These are phyloP conservation scores for Phyllotreta cruciferae DNA, from an alignment of 2,888 invertebrate genomes.

Conservation along the genomic window DNA sequence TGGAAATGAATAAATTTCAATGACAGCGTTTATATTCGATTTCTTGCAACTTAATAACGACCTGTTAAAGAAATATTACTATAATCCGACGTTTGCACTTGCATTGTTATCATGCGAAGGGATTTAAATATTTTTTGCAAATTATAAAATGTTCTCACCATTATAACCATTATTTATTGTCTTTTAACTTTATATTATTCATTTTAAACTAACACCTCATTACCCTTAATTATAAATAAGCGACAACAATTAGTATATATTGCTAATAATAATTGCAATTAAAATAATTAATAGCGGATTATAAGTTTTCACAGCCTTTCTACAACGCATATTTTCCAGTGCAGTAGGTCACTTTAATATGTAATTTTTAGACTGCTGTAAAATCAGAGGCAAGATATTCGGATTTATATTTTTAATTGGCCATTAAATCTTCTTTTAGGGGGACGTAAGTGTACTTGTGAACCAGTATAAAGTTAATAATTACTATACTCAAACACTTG, in stretches of 20 bases:
- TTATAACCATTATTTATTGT: neutral
- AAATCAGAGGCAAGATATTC: too few species aligned
- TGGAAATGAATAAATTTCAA: too few species aligned
- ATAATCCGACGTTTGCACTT: constrained; percentile 3
- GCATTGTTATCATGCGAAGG: neutral
- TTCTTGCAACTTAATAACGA: constrained; percentile 1
- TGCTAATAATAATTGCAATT: constrained; percentile 7
- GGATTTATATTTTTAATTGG: too few species aligned
- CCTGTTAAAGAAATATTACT: neutral
- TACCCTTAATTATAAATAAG: constrained; percentile 2
- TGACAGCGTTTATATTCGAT: neutral
- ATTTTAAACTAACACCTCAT: constrained; percentile 5
- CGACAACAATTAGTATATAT: neutral
- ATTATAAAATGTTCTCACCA: constrained; percentile 4
- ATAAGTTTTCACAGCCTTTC: constrained; percentile 12
- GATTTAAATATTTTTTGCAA: constrained; percentile 1
- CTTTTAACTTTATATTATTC: constrained; percentile 9
- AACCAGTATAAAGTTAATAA: too few species aligned
- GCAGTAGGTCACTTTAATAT: constrained; percentile 9
- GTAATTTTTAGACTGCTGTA: too few species aligned
- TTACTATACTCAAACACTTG: too few species aligned
- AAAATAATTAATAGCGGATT: constrained; percentile 9
- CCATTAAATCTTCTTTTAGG: too few species aligned
- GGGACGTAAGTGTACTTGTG: too few species aligned
- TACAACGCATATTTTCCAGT: constrained; percentile 2